Base-by-base conservation (phyloP, 1,140 invertebrate genomes). In the Rhysida immarginata region DNA sequence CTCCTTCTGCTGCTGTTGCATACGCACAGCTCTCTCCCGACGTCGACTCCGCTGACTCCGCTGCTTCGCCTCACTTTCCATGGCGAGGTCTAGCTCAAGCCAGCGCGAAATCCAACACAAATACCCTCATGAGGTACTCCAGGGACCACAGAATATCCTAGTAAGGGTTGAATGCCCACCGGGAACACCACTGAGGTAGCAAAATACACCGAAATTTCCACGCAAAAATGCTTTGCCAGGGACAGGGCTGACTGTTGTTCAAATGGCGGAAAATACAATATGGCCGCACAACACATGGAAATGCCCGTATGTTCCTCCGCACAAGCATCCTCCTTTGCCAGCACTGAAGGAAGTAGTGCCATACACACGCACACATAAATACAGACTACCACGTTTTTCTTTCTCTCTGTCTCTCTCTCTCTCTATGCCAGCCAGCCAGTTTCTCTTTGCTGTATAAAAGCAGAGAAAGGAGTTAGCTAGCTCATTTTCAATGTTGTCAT, bases 1-100 rank as follows among this genome's bases (percentile, higher is more conserved):
- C 50, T 60, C 43, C 25, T 55, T 55, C 59, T 62, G 61, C 74
- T 82, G 79, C 68, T 83, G 84, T 75, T 85, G 79, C 79, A 87
- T 83, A 71, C 84, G 83, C 77, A 85, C 83, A 63, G 84, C 84
- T 68, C 85, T 78, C 74, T 87, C 85, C 71, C 84, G 80, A 67
- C 85, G 79, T 68, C 83, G 80, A 68, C 86, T 87, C 72, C 85
- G 81, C 74, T 87, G 84, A 68, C 77, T 79, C 68, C 83, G 81
- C 68, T 84, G 81, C 75, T 85, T 82, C 74, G 82, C 79, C 77
- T 80, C 78, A 73, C 78, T 81, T 77, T 85, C 83, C 82, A 84
- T 85, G 75, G 63, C 61, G 57, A 29, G 13, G 8, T 48, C 45
- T 11, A 11, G 23, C 45, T 51, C 49, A 51, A 26, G 11, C 49